Conservation (phyloP, 23 tunicate species). For the Styela clava region DNA sequence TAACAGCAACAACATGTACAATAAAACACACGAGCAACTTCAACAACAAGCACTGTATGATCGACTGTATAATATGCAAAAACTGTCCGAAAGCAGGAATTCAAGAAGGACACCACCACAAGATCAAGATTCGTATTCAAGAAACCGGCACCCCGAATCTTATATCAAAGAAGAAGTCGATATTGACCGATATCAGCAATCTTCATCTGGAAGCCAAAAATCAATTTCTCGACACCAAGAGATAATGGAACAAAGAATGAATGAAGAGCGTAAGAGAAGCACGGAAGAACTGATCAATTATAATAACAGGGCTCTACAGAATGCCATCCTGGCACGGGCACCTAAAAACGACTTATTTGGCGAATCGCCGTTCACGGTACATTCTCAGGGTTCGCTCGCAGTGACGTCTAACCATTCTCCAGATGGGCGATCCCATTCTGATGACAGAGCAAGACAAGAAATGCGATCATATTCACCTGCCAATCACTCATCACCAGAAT, state of each 20-base stretch:
- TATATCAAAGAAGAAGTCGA: neutral
- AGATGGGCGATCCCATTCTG: neutral
- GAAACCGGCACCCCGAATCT: neutral
- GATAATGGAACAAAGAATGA: neutral
- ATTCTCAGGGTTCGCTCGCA: neutral
- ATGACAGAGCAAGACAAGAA: neutral
- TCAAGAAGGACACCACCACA: neutral
- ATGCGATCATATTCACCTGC: conserved; percentile 9
- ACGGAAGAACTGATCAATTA: conserved; percentile 56
- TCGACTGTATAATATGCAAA: conserved; percentile 8
- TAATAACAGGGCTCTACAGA: conserved; percentile 61
- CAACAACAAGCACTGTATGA: conserved; percentile 7
- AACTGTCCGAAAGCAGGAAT: neutral
- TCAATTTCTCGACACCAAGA: neutral
- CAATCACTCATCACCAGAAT: conserved; percentile 2
- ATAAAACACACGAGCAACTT: conserved; percentile 15
- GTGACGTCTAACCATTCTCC: neutral
- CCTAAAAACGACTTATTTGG: neutral
- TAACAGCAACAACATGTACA: conserved; percentile 37
- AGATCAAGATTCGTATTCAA: neutral
- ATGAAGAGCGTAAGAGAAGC: conserved; percentile 17
- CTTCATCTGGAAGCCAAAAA: neutral
- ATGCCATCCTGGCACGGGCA: conserved; percentile 55
- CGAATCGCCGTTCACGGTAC: neutral
- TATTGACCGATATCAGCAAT: neutral